Base-by-base conservation (phyloP, 2,888 invertebrate genomes). In the Dynastes maya region DNA sequence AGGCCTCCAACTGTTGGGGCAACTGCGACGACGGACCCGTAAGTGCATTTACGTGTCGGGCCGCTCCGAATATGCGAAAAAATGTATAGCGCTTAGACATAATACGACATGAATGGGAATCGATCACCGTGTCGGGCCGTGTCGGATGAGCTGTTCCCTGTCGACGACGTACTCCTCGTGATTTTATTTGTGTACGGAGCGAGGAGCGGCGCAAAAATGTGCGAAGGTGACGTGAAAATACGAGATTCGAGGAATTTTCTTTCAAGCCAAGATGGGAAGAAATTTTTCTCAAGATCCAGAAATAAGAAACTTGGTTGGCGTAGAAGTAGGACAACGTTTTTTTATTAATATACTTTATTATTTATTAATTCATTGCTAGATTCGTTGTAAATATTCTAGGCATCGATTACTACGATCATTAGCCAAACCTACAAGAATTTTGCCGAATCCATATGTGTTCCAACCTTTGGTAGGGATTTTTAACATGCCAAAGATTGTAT, bases 11-110 rank as follows among this genome's bases (percentile, higher is more conserved):
- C 86, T 87, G 87, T 86, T 86, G 84, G 85, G 84, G 84, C 84
- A 85, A 85, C 86, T 87, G 86, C 85, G 86, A 74, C 68, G 84
- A 86, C 86, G 85, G 85, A 85, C 65, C 61, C 86, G 85, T 89
- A 89, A 89, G 89, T 89, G 89, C 89, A 89, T 89, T 89, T 88
- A 86, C 89, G 86, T 89, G 89, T 89, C 86, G 86, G 85, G 83
- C 80, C 83, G 84, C 84, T 85, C 86, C 85, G 84, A 86, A 86
- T 85, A 85, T 87, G 87, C 86, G 87, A 87, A 87, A 88, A 82
- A 88, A 87, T 74, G 87, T 86, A 87, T 85, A 86, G 85, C 86
- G 86, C 87, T 86, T 85, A 85, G 87, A 87, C 87, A 87, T 87
- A 87, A 87, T 87, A 87, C 86, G 85, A 87, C 86, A 87, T 85